phyloP scores from a whole-genome alignment of 2,888 invertebrate species.

The Incurvaria masculella region DNA sequence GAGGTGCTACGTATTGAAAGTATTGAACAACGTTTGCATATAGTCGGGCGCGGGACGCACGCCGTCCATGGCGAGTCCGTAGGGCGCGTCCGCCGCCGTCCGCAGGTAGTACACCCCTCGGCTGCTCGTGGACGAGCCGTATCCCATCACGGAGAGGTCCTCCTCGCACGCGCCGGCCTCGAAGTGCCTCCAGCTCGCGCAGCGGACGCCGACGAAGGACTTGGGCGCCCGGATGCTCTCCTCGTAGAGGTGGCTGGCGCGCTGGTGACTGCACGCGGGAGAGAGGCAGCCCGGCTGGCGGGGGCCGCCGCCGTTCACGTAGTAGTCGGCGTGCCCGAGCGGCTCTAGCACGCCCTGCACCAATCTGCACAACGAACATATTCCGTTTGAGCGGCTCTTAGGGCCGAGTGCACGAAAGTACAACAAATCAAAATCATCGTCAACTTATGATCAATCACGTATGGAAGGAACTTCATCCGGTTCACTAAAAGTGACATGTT shows the following conservation, averaged over 20 bases:
- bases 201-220: slow-evolving; percentile 36
- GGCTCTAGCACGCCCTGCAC: slow-evolving; percentile 50
- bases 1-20: background rate
- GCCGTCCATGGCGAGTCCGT: slow-evolving; percentile 42
- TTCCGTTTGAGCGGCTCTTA: too few species aligned
- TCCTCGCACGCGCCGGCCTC: slow-evolving; percentile 33
- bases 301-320: slow-evolving; percentile 68
- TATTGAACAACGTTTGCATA: background rate
- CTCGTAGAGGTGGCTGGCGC: slow-evolving; percentile 41
- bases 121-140: slow-evolving; percentile 39
- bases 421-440: too few species aligned
- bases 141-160: slow-evolving; percentile 39
- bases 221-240: slow-evolving; percentile 42
- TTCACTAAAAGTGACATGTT: too few species aligned
- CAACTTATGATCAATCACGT: too few species aligned
- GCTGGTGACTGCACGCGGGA: slow-evolving; percentile 46
- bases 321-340: slow-evolving; percentile 71
- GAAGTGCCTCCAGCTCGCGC: slow-evolving; percentile 41
- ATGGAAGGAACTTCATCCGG: too few species aligned
- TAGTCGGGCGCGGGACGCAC: slow-evolving; percentile 20
- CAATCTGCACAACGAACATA: slow-evolving; percentile 21
- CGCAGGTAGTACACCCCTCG: slow-evolving; percentile 45
- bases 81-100: slow-evolving; percentile 34
- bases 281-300: slow-evolving; percentile 67
- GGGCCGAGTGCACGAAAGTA: too few species aligned